phyloP scores from a whole-genome alignment of 2,888 invertebrate species.

The Temnothorax ravouxi region DNA sequence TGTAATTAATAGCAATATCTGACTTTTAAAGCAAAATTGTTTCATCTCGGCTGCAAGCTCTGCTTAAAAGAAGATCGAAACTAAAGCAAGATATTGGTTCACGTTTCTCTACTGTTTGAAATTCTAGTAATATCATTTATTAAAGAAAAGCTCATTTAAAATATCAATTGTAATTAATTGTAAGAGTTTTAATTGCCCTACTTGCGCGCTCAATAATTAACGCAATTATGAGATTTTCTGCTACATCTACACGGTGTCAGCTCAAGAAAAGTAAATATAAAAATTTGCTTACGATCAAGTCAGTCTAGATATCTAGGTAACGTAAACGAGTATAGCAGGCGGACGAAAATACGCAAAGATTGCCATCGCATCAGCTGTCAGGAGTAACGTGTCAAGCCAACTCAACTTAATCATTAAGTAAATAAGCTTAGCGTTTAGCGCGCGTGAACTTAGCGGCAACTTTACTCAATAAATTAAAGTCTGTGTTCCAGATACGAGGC shows the following conservation, averaged over 20 bases:
- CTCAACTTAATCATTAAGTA: conserved; percentile 52
- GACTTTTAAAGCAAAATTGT: background rate
- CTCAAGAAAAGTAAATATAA: too few species aligned
- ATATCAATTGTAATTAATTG: background rate
- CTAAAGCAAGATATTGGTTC: background rate
- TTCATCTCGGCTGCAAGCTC: background rate
- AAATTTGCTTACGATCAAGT: background rate
- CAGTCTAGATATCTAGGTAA: background rate
- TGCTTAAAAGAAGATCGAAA: background rate
- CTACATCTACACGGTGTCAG: too few species aligned
- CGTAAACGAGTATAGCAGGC: background rate
- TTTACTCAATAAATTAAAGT: conserved; percentile 51
- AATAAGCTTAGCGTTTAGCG: conserved; percentile 56
- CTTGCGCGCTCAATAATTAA: background rate
- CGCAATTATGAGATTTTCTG: too few species aligned
- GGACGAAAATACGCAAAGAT: conserved; percentile 14
- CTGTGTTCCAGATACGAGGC: conserved; percentile 39
- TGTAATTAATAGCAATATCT: background rate
- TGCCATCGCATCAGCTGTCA: conserved; percentile 18
- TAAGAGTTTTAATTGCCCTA: background rate
- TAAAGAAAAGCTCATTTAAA: background rate
- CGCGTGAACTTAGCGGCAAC: conserved; percentile 39
- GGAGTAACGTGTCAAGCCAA: conserved; percentile 34
- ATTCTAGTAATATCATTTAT: background rate
- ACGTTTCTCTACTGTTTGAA: background rate